Evolutionary conservation across 2,888 invertebrate genomes (phyloP).

Genomic region (Gryllus longicercus): DNA sequence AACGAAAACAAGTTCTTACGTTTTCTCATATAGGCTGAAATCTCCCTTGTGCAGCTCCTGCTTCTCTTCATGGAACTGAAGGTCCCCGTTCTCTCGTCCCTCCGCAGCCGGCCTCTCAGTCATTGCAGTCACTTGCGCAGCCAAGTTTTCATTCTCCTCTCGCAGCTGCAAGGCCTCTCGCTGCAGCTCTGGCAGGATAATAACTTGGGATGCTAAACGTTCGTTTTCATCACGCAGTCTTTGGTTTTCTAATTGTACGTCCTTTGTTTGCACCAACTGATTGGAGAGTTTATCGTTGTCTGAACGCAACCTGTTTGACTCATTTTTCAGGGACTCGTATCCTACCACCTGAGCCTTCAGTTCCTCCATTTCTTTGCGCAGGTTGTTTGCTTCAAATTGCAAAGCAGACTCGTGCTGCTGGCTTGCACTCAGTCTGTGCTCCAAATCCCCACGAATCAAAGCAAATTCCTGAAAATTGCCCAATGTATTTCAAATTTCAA

Average conservation of each 20-base stretch:
- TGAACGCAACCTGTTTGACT: conserved; percentile 38
- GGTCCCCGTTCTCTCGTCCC: conserved; percentile 47
- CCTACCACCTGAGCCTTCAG: conserved; percentile 46
- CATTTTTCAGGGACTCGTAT: conserved; percentile 44
- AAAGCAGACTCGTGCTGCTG: conserved; percentile 58
- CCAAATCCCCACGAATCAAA: conserved; percentile 53
- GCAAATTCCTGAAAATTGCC: conserved; percentile 51
- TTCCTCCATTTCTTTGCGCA: conserved; percentile 41
- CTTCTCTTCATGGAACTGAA: conserved; percentile 40
- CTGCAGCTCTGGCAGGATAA: conserved; percentile 38
- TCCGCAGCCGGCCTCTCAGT: conserved; percentile 48
- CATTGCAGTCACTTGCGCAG: conserved; percentile 47
- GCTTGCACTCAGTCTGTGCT: conserved; percentile 53
- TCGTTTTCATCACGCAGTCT: conserved; percentile 37
- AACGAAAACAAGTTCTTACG: conserved; percentile 39
- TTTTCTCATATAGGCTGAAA: conserved; percentile 41
- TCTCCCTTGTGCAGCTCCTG: conserved; percentile 17
- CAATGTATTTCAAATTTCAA: background rate
- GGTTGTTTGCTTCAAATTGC: conserved; percentile 47
- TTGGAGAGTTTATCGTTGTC: conserved; percentile 30
- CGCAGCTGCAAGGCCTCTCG: conserved; percentile 44
- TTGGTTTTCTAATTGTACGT: conserved; percentile 35
- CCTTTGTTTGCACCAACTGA: conserved; percentile 23
- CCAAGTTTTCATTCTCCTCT: conserved; percentile 48
- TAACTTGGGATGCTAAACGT: conserved; percentile 35